Percentiles rank a stretch among this genome's conserved stretches.
Conservation (phyloP, 2,797 vertebrate species). For the Hemibagrus guttatus region DNA sequence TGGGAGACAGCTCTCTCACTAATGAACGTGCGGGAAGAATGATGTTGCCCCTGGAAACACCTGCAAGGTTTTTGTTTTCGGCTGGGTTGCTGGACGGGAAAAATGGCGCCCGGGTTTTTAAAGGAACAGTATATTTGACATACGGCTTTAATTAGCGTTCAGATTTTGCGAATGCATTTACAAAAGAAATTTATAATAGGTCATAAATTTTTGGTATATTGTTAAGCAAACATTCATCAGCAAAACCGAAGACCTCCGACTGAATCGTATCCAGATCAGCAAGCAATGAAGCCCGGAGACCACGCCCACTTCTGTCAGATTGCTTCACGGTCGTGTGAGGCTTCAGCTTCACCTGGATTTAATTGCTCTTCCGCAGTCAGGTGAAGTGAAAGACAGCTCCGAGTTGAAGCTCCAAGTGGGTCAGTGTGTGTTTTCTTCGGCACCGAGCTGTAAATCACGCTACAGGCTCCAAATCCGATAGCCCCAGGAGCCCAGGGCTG, state of each 20-base stretch:
- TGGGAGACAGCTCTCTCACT: slow-evolving; percentile 48
- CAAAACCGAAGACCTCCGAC: slow-evolving; percentile 1
- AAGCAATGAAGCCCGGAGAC: slow-evolving; percentile 16
- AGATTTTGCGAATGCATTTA: slow-evolving; percentile 35
- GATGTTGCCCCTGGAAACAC: slow-evolving; percentile 47
- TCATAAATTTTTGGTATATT: slow-evolving; percentile 35
- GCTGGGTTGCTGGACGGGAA: slow-evolving; percentile 21
- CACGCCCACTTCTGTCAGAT: slow-evolving; percentile 41
- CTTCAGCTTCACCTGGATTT: slow-evolving; percentile 21
- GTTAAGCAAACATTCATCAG: slow-evolving; percentile 30
- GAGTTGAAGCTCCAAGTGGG: slow-evolving; percentile 56
- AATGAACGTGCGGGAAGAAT: slow-evolving; percentile 52
- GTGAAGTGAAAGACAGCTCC: slow-evolving; percentile 36
- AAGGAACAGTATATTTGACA: slow-evolving; percentile 32
- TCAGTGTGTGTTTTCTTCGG: slow-evolving; percentile 56
- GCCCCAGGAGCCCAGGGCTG: slow-evolving; percentile 49
- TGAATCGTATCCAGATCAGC: slow-evolving; percentile 48
- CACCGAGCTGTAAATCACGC: slow-evolving; percentile 57
- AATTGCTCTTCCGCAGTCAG: slow-evolving; percentile 48
- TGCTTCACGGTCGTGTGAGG: slow-evolving; percentile 26
- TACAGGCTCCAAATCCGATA: slow-evolving; percentile 49
- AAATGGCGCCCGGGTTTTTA: slow-evolving; percentile 4
- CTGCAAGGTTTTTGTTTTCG: slow-evolving; percentile 45
- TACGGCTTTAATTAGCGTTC: slow-evolving; percentile 51
- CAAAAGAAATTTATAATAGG: slow-evolving; percentile 35